Percentiles rank a stretch among this genome's conserved stretches.
phyloP scores from a whole-genome alignment of 2,888 invertebrate genomes.

The Dromius quadrimaculatus region DNA sequence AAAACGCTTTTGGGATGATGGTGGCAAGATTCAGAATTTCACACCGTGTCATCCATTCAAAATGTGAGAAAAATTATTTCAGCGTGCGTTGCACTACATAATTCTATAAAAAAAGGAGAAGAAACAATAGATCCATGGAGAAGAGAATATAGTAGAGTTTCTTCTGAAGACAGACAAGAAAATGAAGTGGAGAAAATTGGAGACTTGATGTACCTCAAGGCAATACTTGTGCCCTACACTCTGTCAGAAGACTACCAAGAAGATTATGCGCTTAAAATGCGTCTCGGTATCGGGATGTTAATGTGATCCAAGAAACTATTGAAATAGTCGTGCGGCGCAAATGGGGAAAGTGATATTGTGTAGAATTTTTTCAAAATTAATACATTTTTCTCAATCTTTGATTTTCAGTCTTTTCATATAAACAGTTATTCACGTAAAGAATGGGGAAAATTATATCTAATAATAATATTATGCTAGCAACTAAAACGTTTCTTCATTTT shows the following conservation, averaged over 20 bases:
- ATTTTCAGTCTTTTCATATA: too few species aligned
- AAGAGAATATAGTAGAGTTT: background rate
- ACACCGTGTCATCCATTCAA: constrained; percentile 1
- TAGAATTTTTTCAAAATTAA: background rate
- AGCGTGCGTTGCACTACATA: background rate
- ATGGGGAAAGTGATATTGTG: constrained; percentile 10
- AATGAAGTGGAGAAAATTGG: constrained; percentile 8
- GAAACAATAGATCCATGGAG: background rate
- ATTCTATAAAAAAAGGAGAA: constrained; percentile 13
- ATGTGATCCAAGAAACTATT: background rate
- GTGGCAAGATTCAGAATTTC: constrained; percentile 9
- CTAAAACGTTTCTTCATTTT: background rate
- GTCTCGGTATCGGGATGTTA: background rate
- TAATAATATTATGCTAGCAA: background rate
- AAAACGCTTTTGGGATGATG: constrained; percentile 33
- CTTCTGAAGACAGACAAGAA: background rate
- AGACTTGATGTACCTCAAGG: background rate
- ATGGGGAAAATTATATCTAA: background rate
- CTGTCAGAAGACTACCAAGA: background rate
- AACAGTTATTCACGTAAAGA: too few species aligned
- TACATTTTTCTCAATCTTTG: background rate
- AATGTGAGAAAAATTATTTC: constrained; percentile 6
- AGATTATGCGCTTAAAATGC: constrained; percentile 3
- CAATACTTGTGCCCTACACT: background rate
- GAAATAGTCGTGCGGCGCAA: background rate